Evolutionary conservation across 1,140 invertebrate species (phyloP).

Genomic region (Macrotrachela quadricornifera): DNA sequence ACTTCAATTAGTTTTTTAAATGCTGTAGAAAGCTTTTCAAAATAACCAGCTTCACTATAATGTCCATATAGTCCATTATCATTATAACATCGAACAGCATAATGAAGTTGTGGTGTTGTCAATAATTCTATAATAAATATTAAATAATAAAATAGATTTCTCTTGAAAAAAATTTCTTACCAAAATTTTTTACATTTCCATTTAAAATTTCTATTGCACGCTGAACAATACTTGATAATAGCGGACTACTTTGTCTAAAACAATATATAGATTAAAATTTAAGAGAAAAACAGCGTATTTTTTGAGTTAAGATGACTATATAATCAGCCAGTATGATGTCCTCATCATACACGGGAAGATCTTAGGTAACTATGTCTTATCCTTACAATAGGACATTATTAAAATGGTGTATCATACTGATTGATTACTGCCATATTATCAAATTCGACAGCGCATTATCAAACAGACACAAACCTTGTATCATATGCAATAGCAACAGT

Average conservation of each 20-base stretch:
- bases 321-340: no score
- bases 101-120: constrained; percentile 78
- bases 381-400: no score
- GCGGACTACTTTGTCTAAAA: neutral
- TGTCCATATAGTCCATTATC: constrained; percentile 41
- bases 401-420: no score
- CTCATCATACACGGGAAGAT: no score
- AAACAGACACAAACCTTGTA: neutral
- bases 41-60: constrained; percentile 55
- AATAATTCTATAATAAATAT: constrained; percentile 38
- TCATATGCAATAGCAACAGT: neutral
- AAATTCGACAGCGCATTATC: no score
- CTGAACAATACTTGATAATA: neutral
- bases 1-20: constrained; percentile 31
- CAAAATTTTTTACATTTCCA: neutral
- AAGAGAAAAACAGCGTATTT: neutral
- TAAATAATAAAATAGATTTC: neutral
- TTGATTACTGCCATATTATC: no score
- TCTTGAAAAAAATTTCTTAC: neutral
- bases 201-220: neutral
- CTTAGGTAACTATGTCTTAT: no score
- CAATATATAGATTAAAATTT: neutral
- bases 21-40: constrained; percentile 52
- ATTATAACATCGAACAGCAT: constrained; percentile 58
- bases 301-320: no score